Evolutionary conservation across 2,888 invertebrate genomes (phyloP).

Genomic region (Orthonychiurus folsomi): DNA sequence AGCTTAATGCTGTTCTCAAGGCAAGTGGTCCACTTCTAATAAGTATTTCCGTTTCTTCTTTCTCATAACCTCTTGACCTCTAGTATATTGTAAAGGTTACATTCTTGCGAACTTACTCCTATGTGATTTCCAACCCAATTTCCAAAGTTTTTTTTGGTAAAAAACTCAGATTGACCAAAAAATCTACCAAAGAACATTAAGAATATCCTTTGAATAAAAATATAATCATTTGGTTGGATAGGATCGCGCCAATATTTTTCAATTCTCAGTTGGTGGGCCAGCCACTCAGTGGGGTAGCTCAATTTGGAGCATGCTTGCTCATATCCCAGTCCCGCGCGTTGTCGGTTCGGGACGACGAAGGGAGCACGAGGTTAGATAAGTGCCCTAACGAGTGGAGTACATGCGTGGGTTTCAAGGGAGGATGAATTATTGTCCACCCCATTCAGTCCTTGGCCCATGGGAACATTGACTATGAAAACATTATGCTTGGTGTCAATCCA

Average conservation of each 20-base stretch:
- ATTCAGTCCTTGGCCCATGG: constrained; percentile 16
- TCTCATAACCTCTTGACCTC: too few species aligned
- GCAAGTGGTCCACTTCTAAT: too few species aligned
- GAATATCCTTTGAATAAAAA: too few species aligned
- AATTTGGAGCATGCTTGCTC: not conserved
- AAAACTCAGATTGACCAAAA: too few species aligned
- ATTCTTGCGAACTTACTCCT: too few species aligned
- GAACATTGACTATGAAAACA: constrained; percentile 31
- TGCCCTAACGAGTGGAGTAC: not conserved
- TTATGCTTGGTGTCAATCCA: constrained; percentile 36
- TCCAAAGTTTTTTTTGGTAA: too few species aligned
- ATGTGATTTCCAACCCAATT: too few species aligned
- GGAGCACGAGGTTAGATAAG: not conserved
- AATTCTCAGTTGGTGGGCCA: not conserved
- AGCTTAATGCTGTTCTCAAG: too few species aligned
- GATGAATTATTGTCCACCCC: constrained; percentile 15
- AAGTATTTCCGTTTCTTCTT: too few species aligned
- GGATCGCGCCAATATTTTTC: not conserved
- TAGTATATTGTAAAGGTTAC: too few species aligned
- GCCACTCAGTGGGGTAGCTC: not conserved
- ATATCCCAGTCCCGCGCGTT: not conserved
- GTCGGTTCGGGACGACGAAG: not conserved
- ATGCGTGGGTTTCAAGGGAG: not conserved
- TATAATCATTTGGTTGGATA: too few species aligned
- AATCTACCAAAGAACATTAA: too few species aligned